Conservation (phyloP, 2,888 invertebrate genomes). For the Drosophila nigritarsus region DNA sequence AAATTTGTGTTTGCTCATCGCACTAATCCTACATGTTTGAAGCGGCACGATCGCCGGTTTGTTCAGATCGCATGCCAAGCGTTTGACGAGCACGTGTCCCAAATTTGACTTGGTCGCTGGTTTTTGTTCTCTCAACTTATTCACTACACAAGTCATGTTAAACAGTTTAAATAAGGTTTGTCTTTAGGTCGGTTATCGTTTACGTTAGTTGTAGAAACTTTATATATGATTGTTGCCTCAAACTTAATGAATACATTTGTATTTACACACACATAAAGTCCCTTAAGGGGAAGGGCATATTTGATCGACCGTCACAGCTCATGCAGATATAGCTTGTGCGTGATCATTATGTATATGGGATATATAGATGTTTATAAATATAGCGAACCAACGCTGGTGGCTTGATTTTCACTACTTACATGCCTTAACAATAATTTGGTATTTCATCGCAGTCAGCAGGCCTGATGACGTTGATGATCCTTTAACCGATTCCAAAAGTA, state of each 20-base stretch:
- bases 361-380: too few species aligned
- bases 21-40: slow-evolving; percentile 44
- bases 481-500: too few species aligned
- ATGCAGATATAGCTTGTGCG: too few species aligned
- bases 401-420: too few species aligned
- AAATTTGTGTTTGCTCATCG: slow-evolving; percentile 65
- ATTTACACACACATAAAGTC: too few species aligned
- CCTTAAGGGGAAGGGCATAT: too few species aligned
- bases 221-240: neutral
- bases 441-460: too few species aligned
- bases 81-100: slow-evolving; percentile 48
- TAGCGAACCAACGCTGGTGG: too few species aligned
- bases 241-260: neutral
- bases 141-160: neutral
- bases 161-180: neutral
- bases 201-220: neutral
- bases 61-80: slow-evolving; percentile 37
- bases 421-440: too few species aligned
- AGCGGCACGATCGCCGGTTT: slow-evolving; percentile 46
- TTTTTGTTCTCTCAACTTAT: neutral
- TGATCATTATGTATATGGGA: too few species aligned
- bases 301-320: too few species aligned
- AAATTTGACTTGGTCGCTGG: neutral
- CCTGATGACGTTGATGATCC: too few species aligned
- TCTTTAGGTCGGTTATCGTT: neutral